Percentiles rank a stretch among this genome's conserved stretches.
Conservation (phyloP, 2,113 vertebrate genomes). For the Alligator sinensis region DNA sequence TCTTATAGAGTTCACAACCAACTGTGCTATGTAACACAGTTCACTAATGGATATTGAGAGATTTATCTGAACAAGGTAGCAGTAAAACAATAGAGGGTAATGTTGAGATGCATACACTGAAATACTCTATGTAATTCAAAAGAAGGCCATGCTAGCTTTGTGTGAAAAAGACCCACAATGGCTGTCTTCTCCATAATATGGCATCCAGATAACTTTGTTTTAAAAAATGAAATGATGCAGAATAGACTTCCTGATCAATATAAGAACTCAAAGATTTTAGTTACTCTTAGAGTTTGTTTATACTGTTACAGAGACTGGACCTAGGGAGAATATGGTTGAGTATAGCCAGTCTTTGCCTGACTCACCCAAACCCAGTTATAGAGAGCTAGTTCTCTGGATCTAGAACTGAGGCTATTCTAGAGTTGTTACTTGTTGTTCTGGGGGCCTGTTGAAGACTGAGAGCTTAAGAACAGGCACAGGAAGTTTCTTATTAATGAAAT, state of each 20-base stretch:
- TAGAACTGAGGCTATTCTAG: too few relatives aligned
- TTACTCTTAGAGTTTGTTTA: neutral
- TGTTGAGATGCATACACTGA: neutral
- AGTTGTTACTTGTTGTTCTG: too few relatives aligned
- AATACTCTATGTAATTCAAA: neutral
- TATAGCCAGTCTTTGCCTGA: too few relatives aligned
- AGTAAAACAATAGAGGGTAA: neutral
- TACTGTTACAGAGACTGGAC: neutral
- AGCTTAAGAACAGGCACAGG: too few relatives aligned
- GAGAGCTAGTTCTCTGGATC: too few relatives aligned
- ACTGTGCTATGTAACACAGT: neutral
- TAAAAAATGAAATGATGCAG: neutral
- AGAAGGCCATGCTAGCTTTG: neutral
- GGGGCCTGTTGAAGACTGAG: too few relatives aligned
- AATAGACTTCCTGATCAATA: neutral
- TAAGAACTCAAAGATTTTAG: neutral
- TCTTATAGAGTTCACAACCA: neutral
- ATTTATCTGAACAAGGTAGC: neutral
- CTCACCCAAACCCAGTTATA: too few relatives aligned
- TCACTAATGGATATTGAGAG: neutral
- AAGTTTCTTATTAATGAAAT: too few relatives aligned
- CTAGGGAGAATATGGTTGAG: neutral
- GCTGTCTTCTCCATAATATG: neutral
- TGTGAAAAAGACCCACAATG: neutral
- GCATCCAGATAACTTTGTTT: neutral